A percentile compares a stretch with the other conserved stretches of the same genome.
Evolutionary conservation across 1,140 invertebrate species (phyloP).

Genomic region (Ostrea denselamellosa): DNA sequence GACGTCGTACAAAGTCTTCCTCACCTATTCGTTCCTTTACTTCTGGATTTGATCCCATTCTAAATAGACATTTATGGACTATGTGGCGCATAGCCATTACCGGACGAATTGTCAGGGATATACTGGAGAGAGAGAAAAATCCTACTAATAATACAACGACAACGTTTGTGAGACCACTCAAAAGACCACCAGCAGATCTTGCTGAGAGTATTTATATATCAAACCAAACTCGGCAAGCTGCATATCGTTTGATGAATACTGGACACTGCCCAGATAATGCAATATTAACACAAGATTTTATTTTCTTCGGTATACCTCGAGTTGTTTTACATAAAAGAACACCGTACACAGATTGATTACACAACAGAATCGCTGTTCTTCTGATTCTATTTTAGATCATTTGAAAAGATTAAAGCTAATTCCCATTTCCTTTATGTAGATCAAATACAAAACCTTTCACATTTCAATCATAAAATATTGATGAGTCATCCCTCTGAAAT

Average conservation of each 20-base stretch:
- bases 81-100: constrained; percentile 21
- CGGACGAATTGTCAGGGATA: not conserved
- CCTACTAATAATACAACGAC: not conserved
- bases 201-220: constrained; percentile 11
- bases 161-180: not conserved
- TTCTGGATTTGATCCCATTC: not conserved
- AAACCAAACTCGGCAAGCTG: constrained; percentile 7
- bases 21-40: not conserved
- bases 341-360: not conserved
- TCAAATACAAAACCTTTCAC: too few species aligned
- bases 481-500: too few species aligned
- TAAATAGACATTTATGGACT: constrained; percentile 6
- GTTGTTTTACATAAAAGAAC: not conserved
- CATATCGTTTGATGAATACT: not conserved
- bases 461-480: too few species aligned
- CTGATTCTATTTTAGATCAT: too few species aligned
- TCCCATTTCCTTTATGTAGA: too few species aligned
- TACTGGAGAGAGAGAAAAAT: not conserved
- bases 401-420: too few species aligned
- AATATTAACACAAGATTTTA: constrained; percentile 18
- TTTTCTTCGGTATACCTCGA: constrained; percentile 18
- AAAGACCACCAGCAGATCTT: not conserved
- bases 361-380: too few species aligned
- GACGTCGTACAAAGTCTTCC: not conserved
- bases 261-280: not conserved